Evolutionary conservation across 2,113 vertebrate genomes (phyloP).

Genomic region (Calonectris borealis): DNA sequence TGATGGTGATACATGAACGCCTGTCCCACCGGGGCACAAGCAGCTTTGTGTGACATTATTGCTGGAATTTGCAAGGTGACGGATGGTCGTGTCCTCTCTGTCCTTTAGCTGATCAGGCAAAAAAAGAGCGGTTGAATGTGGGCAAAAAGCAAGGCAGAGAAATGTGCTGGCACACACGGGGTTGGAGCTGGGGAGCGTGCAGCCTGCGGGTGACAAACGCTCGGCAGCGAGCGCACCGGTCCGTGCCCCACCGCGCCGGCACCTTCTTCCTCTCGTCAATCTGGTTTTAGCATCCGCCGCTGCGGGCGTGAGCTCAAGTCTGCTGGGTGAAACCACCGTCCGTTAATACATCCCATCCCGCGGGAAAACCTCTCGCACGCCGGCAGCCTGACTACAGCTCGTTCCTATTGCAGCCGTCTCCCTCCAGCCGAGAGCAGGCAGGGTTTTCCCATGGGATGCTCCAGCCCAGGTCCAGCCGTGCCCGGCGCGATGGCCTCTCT

Average conservation of each 20-base stretch:
- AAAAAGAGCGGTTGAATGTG: not conserved
- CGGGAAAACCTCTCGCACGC: fast-evolving
- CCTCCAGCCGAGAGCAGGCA: not conserved
- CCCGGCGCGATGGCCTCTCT: fast-evolving
- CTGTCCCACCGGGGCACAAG: not conserved
- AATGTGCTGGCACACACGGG: not conserved
- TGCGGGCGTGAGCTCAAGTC: fast-evolving
- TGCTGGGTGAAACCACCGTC: not conserved
- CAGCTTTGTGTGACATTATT: not conserved
- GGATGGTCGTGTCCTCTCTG: not conserved
- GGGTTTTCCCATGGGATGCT: not conserved
- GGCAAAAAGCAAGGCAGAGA: not conserved
- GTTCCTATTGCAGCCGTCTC: fast-evolving
- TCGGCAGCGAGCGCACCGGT: fast-evolving
- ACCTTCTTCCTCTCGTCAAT: not conserved
- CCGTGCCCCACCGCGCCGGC: fast-evolving
- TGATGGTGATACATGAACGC: fast-evolving
- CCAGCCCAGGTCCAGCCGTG: fast-evolving
- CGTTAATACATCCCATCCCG: not conserved
- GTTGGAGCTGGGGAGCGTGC: fast-evolving
- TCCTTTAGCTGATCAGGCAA: not conserved
- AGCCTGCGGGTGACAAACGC: fast-evolving
- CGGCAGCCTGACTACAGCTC: not conserved
- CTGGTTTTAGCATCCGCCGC: not conserved
- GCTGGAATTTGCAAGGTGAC: not conserved